Evolutionary conservation across 2,888 invertebrate genomes (phyloP).

Genomic region (Pterobdella sp.): DNA sequence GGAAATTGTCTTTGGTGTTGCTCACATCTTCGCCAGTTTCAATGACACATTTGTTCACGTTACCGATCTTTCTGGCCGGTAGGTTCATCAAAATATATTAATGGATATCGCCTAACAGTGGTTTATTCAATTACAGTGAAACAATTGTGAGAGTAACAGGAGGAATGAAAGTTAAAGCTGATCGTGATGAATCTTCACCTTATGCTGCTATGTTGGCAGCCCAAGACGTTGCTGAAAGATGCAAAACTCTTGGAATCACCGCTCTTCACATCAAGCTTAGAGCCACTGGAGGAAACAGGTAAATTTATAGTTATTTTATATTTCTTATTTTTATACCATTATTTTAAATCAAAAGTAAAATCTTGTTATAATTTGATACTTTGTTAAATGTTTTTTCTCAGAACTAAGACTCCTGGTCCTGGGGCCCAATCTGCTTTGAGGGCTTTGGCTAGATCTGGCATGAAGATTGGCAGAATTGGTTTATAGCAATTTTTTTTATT

Average conservation of each 20-base stretch:
- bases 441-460: constrained; percentile 92
- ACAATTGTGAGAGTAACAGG: constrained; percentile 72
- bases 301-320: constrained; percentile 13
- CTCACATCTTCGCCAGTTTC: constrained; percentile 98
- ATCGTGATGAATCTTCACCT: constrained; percentile 98
- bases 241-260: constrained; percentile 90
- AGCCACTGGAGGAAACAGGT: constrained; percentile 88
- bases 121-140: constrained; percentile 49
- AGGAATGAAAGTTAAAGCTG: constrained; percentile 97
- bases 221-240: constrained; percentile 98
- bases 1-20: constrained; percentile 95
- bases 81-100: constrained; percentile 39
- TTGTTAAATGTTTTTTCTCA: constrained; percentile 46
- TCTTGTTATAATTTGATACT: background rate
- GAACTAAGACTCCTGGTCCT: constrained; percentile 95
- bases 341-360: background rate
- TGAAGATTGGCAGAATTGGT: constrained; percentile 97
- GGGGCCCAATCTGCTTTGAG: constrained; percentile 92
- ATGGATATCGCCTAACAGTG: background rate
- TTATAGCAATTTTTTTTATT: constrained; percentile 30
- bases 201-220: constrained; percentile 99
- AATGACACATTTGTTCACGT: constrained; percentile 99
- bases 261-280: constrained; percentile 95
- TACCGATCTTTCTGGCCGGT: constrained; percentile 91
- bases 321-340: background rate